These are phyloP conservation scores for Thereva nobilitata DNA, from an alignment of 2,888 invertebrate genomes.

Conservation along the genomic window DNA sequence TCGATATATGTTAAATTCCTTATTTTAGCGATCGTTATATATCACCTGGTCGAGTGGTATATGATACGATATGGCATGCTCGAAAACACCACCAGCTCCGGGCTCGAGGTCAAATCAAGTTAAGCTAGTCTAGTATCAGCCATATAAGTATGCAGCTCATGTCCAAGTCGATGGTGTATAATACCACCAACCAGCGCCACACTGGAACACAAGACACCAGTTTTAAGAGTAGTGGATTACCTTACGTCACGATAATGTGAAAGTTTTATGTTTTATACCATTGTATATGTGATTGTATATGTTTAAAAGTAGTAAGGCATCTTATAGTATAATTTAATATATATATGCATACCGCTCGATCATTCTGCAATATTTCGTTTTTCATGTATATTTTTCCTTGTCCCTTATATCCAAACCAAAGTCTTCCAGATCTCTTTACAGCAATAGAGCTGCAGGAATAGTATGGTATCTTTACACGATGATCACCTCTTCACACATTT, in stretches of 20 bases:
- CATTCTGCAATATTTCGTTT: conserved; percentile 33
- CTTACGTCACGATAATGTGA: conserved; percentile 33
- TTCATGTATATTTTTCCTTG: conserved; percentile 17
- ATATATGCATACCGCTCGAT: conserved; percentile 22
- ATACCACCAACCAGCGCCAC: too few relatives aligned
- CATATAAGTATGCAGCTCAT: too few relatives aligned
- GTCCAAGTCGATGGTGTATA: too few relatives aligned
- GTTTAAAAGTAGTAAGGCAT: background rate
- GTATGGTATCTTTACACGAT: background rate
- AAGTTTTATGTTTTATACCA: conserved; percentile 17
- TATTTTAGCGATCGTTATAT: conserved; percentile 50
- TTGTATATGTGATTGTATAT: background rate
- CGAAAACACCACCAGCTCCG: background rate
- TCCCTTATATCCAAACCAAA: background rate
- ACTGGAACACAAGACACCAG: too few relatives aligned
- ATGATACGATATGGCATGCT: conserved; percentile 46
- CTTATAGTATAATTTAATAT: too few relatives aligned
- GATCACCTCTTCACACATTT: too few relatives aligned
- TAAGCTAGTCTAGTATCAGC: background rate
- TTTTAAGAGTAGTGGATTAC: conserved; percentile 2
- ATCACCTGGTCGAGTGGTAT: conserved; percentile 53
- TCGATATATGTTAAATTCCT: conserved; percentile 54
- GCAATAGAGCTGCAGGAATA: conserved; percentile 8
- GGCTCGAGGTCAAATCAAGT: conserved; percentile 11
- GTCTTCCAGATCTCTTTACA: conserved; percentile 17